Percentiles rank a stretch among this genome's conserved stretches.
These are phyloP conservation scores for Acrocephalus kingi DNA, from an alignment of 2,113 vertebrate genomes.

Conservation along the genomic window DNA sequence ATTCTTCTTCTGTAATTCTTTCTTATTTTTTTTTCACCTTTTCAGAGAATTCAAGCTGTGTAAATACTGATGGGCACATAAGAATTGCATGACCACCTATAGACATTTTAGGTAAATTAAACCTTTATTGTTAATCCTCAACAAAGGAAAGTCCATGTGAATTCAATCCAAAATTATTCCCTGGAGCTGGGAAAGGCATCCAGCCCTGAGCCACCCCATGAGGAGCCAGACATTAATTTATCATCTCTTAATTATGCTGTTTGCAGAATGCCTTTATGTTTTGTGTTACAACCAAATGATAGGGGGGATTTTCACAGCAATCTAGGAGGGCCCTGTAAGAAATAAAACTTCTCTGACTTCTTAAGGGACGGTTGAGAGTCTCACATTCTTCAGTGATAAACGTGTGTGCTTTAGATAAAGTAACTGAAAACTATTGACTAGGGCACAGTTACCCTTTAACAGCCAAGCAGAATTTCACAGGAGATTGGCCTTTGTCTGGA, in stretches of 20 bases:
- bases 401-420: neutral
- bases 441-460: slow-evolving; percentile 15
- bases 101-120: neutral
- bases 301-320: neutral
- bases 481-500: neutral
- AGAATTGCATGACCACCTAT: neutral
- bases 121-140: neutral
- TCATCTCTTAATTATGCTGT: neutral
- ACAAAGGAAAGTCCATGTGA: neutral
- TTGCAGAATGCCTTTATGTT: neutral
- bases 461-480: neutral
- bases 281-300: neutral
- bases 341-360: neutral
- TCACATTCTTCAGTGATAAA: neutral
- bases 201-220: neutral
- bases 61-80: neutral
- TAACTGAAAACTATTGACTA: neutral
- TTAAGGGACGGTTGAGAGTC: neutral
- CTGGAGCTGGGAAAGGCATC: neutral
- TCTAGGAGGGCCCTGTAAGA: neutral
- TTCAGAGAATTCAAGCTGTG: neutral
- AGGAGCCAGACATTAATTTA: neutral
- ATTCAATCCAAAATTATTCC: neutral
- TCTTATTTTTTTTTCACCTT: neutral
- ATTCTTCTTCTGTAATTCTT: neutral